Conservation (phyloP, 2,888 invertebrate species). For the Hydrotaea diabolus region DNA sequence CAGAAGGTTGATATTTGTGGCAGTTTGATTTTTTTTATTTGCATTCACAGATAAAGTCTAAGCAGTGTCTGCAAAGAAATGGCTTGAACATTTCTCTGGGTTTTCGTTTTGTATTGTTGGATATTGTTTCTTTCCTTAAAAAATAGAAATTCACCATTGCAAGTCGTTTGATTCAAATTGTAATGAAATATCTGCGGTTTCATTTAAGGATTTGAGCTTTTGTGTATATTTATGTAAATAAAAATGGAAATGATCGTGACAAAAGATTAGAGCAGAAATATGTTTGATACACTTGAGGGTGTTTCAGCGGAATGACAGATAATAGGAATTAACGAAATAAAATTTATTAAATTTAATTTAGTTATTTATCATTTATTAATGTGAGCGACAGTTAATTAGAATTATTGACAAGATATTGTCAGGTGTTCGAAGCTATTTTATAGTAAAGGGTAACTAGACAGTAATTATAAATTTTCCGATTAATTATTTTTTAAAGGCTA, state of each 20-base stretch:
- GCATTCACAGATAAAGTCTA: conserved; percentile 48
- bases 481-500: too few species aligned
- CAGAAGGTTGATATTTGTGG: conserved; percentile 49
- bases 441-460: too few species aligned
- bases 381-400: too few species aligned
- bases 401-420: too few species aligned
- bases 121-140: conserved; percentile 42
- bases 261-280: conserved; percentile 60
- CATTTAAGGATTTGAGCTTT: conserved; percentile 35
- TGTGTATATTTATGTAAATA: conserved; percentile 39
- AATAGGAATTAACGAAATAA: neutral
- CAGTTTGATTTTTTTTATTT: conserved; percentile 43
- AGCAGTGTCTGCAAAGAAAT: conserved; percentile 42
- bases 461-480: too few species aligned
- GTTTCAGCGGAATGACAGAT: neutral
- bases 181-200: conserved; percentile 49
- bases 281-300: neutral
- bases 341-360: too few species aligned
- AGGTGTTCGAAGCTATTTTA: too few species aligned
- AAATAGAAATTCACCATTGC: conserved; percentile 2
- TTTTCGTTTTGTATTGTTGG: conserved; percentile 16
- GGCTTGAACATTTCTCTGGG: conserved; percentile 17
- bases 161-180: conserved; percentile 27
- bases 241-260: conserved; percentile 57
- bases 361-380: too few species aligned